These are phyloP conservation scores for Ceratosolen solmsi DNA, from an alignment of 1,140 invertebrate genomes.

Conservation along the genomic window DNA sequence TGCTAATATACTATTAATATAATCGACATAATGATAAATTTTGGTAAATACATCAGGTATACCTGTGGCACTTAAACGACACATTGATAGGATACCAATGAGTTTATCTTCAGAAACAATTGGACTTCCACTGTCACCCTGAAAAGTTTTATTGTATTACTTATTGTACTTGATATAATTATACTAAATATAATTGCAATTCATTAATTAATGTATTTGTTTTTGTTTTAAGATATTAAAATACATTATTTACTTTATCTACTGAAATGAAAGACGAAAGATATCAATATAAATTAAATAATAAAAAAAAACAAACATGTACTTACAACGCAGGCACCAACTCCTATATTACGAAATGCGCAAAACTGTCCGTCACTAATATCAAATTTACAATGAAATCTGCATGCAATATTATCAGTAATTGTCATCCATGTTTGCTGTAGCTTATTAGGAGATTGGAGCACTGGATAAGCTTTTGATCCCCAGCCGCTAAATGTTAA, in stretches of 20 bases:
- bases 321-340: background rate
- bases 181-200: no score
- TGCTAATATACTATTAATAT: background rate
- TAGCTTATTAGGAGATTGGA: background rate
- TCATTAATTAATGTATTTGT: no score
- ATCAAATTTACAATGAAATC: background rate
- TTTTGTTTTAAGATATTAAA: no score
- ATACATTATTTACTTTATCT: no score
- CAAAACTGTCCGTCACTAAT: background rate
- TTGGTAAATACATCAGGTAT: background rate
- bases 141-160: background rate
- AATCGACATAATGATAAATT: background rate
- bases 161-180: no score
- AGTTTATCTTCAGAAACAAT: background rate
- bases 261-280: no score
- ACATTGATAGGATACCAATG: background rate
- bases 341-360: background rate
- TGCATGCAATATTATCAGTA: background rate
- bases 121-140: conserved; percentile 4
- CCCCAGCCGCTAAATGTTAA: background rate
- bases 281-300: background rate
- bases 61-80: background rate
- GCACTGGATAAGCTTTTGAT: background rate
- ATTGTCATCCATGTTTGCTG: background rate
- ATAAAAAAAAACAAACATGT: background rate